Evolutionary conservation across 1,140 invertebrate species (phyloP).

Genomic region (Habropoda laboriosa): DNA sequence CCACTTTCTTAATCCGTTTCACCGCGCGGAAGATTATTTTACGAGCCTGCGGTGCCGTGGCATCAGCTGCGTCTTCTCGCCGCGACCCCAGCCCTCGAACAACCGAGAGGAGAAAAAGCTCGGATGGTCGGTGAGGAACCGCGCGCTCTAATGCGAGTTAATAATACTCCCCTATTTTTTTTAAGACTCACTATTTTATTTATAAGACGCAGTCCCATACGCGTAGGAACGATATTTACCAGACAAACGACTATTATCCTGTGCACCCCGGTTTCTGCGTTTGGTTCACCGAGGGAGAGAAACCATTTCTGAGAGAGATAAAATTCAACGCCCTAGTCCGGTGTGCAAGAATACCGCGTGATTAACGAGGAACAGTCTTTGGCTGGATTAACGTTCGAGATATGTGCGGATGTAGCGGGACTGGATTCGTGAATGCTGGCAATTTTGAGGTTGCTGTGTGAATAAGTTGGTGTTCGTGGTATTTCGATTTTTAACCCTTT

Average conservation of each 20-base stretch:
- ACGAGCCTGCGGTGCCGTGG: conserved; percentile 69
- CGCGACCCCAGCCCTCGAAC: conserved; percentile 36
- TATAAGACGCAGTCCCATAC: conserved; percentile 69
- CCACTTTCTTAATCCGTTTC: conserved; percentile 64
- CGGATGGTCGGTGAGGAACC: conserved; percentile 43
- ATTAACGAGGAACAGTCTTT: conserved; percentile 20
- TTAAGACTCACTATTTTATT: conserved; percentile 75
- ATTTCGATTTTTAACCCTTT: too few species aligned
- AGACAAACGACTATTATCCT: conserved; percentile 62
- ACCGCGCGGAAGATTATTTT: conserved; percentile 71
- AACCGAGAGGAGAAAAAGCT: conserved; percentile 19
- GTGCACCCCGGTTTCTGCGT: conserved; percentile 8
- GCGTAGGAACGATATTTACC: conserved; percentile 57
- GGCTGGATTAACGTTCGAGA: not conserved
- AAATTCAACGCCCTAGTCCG: conserved; percentile 40
- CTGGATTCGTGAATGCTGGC: too few species aligned
- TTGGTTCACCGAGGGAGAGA: conserved; percentile 35
- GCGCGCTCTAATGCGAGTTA: conserved; percentile 76
- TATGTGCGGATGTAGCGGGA: too few species aligned
- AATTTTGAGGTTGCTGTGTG: not conserved
- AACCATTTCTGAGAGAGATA: conserved; percentile 28
- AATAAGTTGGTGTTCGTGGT: not conserved
- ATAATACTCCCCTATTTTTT: conserved; percentile 77
- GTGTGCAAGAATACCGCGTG: not conserved
- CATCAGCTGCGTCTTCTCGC: conserved; percentile 74